These are phyloP conservation scores for Ctenopoma kingsleyae DNA, from an alignment of 2,797 vertebrate genomes.

Conservation along the genomic window DNA sequence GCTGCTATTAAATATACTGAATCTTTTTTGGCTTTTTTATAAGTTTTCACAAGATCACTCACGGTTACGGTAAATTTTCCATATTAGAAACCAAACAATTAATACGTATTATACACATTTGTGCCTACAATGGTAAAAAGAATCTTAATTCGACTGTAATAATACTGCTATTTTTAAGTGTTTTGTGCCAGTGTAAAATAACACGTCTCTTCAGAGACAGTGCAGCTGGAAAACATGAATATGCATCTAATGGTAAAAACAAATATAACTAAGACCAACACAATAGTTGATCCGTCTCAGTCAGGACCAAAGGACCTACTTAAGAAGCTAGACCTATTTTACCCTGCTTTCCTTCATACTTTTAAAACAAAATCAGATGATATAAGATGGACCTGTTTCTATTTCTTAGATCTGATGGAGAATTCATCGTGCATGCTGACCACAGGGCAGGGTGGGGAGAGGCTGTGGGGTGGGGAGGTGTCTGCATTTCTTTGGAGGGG, in stretches of 20 bases:
- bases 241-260: neutral
- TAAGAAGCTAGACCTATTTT: slow-evolving; percentile 17
- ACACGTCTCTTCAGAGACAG: neutral
- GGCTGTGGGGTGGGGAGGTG: slow-evolving; percentile 26
- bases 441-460: slow-evolving; percentile 55
- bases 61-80: neutral
- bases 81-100: neutral
- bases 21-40: neutral
- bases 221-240: neutral
- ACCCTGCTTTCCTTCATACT: neutral
- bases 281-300: neutral
- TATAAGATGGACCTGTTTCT: slow-evolving; percentile 46
- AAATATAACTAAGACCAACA: neutral
- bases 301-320: slow-evolving; percentile 27
- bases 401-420: slow-evolving; percentile 38
- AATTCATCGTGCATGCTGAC: slow-evolving; percentile 71
- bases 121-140: neutral
- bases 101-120: neutral
- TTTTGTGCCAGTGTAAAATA: neutral
- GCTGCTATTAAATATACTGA: slow-evolving; percentile 4
- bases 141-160: neutral
- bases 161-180: neutral
- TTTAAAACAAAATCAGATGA: slow-evolving; percentile 38
- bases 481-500: slow-evolving; percentile 56
- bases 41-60: neutral